These are phyloP conservation scores for Pachycephala philippinensis DNA, from an alignment of 2,113 vertebrate genomes.

Conservation along the genomic window DNA sequence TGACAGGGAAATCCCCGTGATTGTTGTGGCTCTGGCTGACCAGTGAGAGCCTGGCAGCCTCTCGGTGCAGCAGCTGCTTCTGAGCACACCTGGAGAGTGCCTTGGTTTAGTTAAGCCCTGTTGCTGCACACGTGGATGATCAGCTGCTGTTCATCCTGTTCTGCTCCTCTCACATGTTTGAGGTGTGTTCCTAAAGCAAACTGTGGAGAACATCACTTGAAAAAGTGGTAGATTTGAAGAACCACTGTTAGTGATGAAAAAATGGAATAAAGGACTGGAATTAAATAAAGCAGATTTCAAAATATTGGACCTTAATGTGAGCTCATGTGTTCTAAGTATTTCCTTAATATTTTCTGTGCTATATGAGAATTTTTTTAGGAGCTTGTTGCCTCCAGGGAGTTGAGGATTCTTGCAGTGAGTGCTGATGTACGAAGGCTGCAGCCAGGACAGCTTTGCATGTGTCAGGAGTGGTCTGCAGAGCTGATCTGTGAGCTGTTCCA, in stretches of 20 bases:
- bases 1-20: rapidly evolving
- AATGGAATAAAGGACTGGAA: background rate
- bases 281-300: background rate
- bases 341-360: background rate
- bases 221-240: background rate
- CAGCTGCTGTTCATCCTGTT: background rate
- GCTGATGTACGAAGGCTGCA: background rate
- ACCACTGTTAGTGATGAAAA: background rate
- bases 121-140: rapidly evolving
- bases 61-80: background rate
- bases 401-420: background rate
- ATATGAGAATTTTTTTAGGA: background rate
- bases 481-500: background rate
- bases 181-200: background rate
- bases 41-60: background rate
- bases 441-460: background rate
- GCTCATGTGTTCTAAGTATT: background rate
- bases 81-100: background rate
- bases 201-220: rapidly evolving
- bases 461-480: background rate
- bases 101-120: rapidly evolving
- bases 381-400: background rate
- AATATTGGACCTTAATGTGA: background rate
- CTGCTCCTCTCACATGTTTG: rapidly evolving
- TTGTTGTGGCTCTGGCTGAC: background rate